A percentile compares a stretch with the other conserved stretches of the same genome.
These are phyloP conservation scores for Orycteropus afer DNA, from an alignment of 2,113 vertebrate species.

Conservation along the genomic window DNA sequence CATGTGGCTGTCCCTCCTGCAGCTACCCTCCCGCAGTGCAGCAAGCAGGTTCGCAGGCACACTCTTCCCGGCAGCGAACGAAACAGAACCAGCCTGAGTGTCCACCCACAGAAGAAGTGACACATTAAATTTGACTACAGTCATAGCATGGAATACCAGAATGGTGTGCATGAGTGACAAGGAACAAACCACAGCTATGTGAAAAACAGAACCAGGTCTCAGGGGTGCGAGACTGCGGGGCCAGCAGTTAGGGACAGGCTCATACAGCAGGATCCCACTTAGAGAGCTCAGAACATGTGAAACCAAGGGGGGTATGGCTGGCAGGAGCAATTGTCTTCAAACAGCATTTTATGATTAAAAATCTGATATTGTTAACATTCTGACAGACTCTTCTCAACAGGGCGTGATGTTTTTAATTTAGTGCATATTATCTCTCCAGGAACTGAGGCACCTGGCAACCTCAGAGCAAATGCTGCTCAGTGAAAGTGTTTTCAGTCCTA, in stretches of 20 bases:
- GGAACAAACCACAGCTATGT: fast-evolving
- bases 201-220: too few species aligned
- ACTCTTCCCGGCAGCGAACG: fast-evolving
- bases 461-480: background rate
- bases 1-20: fast-evolving
- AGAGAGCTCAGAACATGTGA: background rate
- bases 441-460: background rate
- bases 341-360: background rate
- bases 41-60: fast-evolving
- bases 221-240: fast-evolving
- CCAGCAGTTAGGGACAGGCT: background rate
- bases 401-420: background rate
- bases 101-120: fast-evolving
- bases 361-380: background rate
- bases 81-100: fast-evolving
- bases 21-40: background rate
- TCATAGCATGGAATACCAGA: background rate
- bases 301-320: background rate
- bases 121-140: fast-evolving
- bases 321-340: background rate
- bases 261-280: too few species aligned
- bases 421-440: background rate
- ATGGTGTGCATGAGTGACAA: too few species aligned
- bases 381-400: background rate
- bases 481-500: background rate